Base-by-base conservation (phyloP, 1,140 invertebrate genomes). In the Calephelis virginiensis region DNA sequence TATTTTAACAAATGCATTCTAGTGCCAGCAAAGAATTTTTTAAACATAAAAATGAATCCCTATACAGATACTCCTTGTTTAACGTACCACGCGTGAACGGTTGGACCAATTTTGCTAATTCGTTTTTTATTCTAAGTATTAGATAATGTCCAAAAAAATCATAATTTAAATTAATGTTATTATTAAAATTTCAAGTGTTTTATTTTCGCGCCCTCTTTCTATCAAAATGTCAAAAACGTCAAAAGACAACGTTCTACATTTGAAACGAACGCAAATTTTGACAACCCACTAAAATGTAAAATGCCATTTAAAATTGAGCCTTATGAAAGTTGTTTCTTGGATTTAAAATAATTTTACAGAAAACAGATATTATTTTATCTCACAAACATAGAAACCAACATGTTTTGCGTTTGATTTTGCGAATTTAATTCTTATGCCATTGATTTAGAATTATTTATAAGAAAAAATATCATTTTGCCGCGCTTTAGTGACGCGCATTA, bases 191-290 rank as follows among this genome's bases (percentile, higher is more conserved):
- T 28, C 2, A 50, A 46, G 40, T 6, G 14, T 38, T 56, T 61
- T 45, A 64, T 60, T 70, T 67, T 64, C 53, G 37, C 61, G 50
- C 71, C 68, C 68, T 66, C 48, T n/a, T 14, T 43, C 45, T 46
- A 56, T 56, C 50, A 56, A 56, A 46, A 71, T 67, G 78, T 81
- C 78, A 78, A 70, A 78, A 77, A 69, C 66, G 77, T 77, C 78
- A 76, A 74, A 79, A 53, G 50, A 53, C 67, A 65, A 67, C 73
- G 65, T 76, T 76, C 71, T 66, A 71, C 66, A 75, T 76, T 75
- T 67, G 70, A 77, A 77, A 76, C 62, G 65, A 53, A 66, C 70
- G 73, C 70, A 66, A 69, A 74, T 66, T 68, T 61, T 67, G 73
- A 75, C 56, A 61, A 50, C 56, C 17, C 28, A 6, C 3, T 13